These are phyloP conservation scores for Toxotes jaculatrix DNA, from an alignment of 2,113 vertebrate genomes.

Conservation along the genomic window DNA sequence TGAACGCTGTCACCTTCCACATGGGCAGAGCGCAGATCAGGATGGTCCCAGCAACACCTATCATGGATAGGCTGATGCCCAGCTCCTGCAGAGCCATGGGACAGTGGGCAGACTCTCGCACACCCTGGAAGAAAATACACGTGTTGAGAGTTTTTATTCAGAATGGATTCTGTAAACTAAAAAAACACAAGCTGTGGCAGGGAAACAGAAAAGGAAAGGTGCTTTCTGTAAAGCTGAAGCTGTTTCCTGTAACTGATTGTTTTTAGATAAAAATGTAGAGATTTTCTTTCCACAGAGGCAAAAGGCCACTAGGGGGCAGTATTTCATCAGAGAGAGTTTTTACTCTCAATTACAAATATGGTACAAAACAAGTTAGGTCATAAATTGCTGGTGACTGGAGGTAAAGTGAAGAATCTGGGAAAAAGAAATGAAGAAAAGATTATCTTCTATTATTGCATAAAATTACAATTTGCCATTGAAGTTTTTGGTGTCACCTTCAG, in stretches of 20 bases:
- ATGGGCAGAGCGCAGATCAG: constrained; percentile 90
- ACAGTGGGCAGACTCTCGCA: background rate
- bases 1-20: constrained; percentile 91
- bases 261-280: background rate
- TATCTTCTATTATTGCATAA: background rate
- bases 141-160: background rate
- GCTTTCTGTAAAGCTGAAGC: background rate
- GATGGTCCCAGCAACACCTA: constrained; percentile 87
- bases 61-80: constrained; percentile 85
- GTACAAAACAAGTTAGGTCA: too few relatives aligned
- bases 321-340: background rate
- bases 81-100: constrained; percentile 85
- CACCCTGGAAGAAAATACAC: constrained; percentile 15
- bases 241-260: background rate
- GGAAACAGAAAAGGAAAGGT: background rate
- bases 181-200: background rate
- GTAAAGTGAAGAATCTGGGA: background rate
- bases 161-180: background rate
- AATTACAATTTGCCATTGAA: too few relatives aligned
- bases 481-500: too few relatives aligned
- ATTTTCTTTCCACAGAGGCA: background rate
- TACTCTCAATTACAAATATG: background rate
- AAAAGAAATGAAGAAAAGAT: too few relatives aligned
- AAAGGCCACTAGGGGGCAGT: constrained; percentile 53
- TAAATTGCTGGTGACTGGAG: background rate